phyloP scores from a whole-genome alignment of 2,113 vertebrate species.

The Pterocles orientalis region DNA sequence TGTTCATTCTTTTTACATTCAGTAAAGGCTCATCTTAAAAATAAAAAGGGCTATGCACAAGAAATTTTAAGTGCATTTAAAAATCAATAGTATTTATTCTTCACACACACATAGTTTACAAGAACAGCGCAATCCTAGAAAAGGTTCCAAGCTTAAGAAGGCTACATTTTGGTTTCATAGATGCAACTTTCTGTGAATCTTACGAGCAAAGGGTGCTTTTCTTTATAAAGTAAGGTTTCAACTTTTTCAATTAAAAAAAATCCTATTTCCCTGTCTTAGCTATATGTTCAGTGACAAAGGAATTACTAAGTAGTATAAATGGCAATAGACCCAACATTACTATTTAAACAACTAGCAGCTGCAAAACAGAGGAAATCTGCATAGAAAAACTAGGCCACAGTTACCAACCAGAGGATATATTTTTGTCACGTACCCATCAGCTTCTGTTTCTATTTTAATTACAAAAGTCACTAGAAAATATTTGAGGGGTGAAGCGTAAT shows the following conservation, averaged over 20 bases:
- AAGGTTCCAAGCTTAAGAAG: background rate
- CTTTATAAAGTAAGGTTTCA: background rate
- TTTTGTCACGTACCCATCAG: background rate
- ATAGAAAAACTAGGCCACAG: background rate
- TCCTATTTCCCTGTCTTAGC: background rate
- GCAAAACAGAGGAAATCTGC: background rate
- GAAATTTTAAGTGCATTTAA: background rate
- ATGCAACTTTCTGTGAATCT: background rate
- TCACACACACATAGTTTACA: background rate
- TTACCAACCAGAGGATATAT: background rate
- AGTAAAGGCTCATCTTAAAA: background rate
- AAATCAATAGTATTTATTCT: background rate
- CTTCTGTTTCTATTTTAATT: background rate
- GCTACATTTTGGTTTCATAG: background rate
- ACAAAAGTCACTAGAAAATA: background rate
- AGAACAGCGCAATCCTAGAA: background rate
- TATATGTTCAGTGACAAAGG: background rate
- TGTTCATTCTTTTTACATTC: background rate
- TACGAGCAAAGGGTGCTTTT: background rate
- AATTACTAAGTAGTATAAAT: background rate
- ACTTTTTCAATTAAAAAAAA: background rate
- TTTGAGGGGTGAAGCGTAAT: background rate
- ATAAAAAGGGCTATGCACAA: fast-evolving
- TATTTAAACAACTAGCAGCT: background rate
- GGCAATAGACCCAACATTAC: background rate